Percentiles rank a stretch among this genome's conserved stretches.
These are phyloP conservation scores for Papilio xuthus DNA, from an alignment of 1,140 invertebrate species.

Conservation along the genomic window DNA sequence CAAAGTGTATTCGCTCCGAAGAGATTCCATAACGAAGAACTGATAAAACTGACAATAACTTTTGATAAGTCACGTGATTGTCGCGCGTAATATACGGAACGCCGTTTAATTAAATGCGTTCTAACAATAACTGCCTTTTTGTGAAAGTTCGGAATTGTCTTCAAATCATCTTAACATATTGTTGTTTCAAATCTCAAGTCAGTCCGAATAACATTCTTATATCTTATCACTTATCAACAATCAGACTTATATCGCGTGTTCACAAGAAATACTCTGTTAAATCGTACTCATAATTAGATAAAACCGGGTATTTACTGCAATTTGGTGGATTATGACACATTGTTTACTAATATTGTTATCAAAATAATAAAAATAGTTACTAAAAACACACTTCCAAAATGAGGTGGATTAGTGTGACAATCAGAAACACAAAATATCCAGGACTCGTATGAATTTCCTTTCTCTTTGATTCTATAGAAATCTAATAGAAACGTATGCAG, in stretches of 20 bases:
- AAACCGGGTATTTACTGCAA: slow-evolving; percentile 19
- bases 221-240: slow-evolving; percentile 12
- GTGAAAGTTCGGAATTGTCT: not conserved
- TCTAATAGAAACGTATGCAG: not conserved
- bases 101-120: no score
- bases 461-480: no score
- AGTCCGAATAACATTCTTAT: not conserved
- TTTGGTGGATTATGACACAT: slow-evolving; percentile 15
- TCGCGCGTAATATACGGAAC: no score
- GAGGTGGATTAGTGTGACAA: not conserved
- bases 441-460: no score
- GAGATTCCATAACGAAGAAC: no score
- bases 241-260: slow-evolving; percentile 7
- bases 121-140: not conserved
- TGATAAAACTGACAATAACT: no score
- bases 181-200: slow-evolving; percentile 3
- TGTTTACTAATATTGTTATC: slow-evolving; percentile 15
- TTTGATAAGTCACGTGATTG: no score
- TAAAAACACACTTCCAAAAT: slow-evolving; percentile 8
- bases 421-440: not conserved
- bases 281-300: slow-evolving; percentile 2
- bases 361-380: not conserved
- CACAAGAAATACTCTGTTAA: not conserved
- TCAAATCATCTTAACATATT: not conserved
- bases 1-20: no score